phyloP scores from a whole-genome alignment of 2,888 invertebrate species.

The Melipona beecheii region DNA sequence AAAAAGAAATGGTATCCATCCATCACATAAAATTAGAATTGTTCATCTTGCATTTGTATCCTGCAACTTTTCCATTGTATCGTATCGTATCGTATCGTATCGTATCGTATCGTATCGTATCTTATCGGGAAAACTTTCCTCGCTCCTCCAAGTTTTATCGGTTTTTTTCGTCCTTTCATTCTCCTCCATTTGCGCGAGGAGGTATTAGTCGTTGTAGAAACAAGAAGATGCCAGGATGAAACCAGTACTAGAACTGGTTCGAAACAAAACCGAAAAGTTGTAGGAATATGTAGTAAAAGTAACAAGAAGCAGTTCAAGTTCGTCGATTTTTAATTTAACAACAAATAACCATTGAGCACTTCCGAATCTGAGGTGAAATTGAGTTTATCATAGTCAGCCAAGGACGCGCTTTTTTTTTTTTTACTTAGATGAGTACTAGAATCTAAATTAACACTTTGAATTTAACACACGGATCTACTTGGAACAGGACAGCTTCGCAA shows the following conservation, averaged over 20 bases:
- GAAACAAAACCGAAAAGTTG: neutral
- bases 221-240: neutral
- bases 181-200: neutral
- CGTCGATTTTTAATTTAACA: constrained; percentile 41
- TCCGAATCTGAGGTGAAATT: neutral
- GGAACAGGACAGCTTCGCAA: neutral
- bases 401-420: neutral
- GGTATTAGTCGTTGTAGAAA: neutral
- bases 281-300: neutral
- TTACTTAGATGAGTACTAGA: too few relatives aligned
- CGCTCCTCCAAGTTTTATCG: constrained; percentile 44
- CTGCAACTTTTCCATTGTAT: constrained; percentile 37
- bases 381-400: neutral
- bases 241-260: neutral
- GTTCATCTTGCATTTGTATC: constrained; percentile 12
- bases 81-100: too few relatives aligned
- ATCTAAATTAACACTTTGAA: constrained; percentile 37
- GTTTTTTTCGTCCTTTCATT: constrained; percentile 5
- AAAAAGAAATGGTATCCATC: neutral
- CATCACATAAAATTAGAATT: neutral
- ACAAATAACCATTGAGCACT: constrained; percentile 11
- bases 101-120: constrained; percentile 10
- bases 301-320: neutral
- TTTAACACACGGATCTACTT: constrained; percentile 9
- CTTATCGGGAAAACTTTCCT: constrained; percentile 42